phyloP scores from a whole-genome alignment of 2,888 invertebrate genomes.

The Stenichneumon culpator region DNA sequence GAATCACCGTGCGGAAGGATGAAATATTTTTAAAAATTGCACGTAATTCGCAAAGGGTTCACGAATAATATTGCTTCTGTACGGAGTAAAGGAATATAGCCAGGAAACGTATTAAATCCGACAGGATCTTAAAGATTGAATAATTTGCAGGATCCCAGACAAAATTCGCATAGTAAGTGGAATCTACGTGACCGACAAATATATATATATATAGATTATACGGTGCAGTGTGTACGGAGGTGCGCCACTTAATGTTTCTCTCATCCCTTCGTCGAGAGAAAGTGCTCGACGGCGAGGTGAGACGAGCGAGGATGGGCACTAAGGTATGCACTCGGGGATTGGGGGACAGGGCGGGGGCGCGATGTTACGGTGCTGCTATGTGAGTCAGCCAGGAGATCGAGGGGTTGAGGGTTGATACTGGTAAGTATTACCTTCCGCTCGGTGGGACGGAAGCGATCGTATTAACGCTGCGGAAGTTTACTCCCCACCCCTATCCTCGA shows the following conservation, averaged over 20 bases:
- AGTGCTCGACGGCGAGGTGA: conserved; percentile 8
- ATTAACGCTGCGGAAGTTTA: conserved; percentile 57
- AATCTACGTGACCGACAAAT: conserved; percentile 16
- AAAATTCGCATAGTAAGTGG: conserved; percentile 15
- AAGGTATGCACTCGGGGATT: conserved; percentile 8
- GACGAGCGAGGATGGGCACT: neutral
- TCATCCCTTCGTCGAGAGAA: neutral
- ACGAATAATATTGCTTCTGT: no score
- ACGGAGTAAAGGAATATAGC: neutral
- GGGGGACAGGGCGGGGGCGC: neutral
- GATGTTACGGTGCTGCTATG: neutral
- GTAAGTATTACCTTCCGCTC: conserved; percentile 48
- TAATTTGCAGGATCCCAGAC: conserved; percentile 10
- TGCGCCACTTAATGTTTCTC: conserved; percentile 7
- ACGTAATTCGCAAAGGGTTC: no score
- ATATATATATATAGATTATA: neutral
- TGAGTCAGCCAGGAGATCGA: neutral
- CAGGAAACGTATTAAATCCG: neutral
- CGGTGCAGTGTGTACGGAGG: neutral
- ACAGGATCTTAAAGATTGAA: conserved; percentile 24
- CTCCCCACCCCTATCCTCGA: conserved; percentile 35
- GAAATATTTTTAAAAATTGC: no score
- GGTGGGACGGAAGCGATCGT: conserved; percentile 58
- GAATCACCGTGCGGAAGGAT: no score
- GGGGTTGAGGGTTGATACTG: conserved; percentile 4